Base-by-base conservation (phyloP, 2,113 vertebrate genomes). In the Carettochelys insculpta region DNA sequence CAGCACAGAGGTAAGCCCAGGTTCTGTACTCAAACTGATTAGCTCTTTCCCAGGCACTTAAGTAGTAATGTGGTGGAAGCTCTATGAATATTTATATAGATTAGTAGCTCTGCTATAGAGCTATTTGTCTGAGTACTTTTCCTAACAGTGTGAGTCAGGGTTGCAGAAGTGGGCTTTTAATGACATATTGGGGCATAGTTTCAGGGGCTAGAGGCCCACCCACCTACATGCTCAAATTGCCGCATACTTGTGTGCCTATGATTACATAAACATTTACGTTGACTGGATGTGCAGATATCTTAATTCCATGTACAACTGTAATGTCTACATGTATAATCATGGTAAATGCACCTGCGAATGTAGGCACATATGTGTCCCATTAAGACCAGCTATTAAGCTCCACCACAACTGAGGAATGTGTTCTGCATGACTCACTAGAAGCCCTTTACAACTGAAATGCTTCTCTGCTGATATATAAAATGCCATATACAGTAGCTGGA, bases 381-480 rank as follows among this genome's bases (percentile, higher is more conserved):
- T 5, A 2, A 41, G 92, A 2, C 0, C 45, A 92, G 87, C 3
- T 51, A 93, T 24, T 34, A 80, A 80, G 43, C 25, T 77, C 53
- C 77, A 87, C 8, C 50, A 80, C 79, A 85, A 75, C 73, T 88
- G 6, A 0, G 75, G 58, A 93, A 31, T 20, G n/a, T 7, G 25
- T 68, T 51, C 43, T 85, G 43, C 22, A 3, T 80, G 83, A 73
- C 80, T 93, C 31, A 86, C 22, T 14, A 92, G 45, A 41, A 84
- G 83, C 29, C 3, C 91, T 85, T 89, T 71, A 54, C 80, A 92
- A 71, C 75, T 61, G 43, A 90, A 45, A 92, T 83, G 14, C 80
- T 87, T 85, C 71, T 92, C 73, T 85, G 76, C 90, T 82, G 27
- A 4, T 83, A 89, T 78, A 85, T 87, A 96, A 92, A 95, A 94